phyloP scores from a whole-genome alignment of 1,140 invertebrate species.

The Tetragnatha versicolor region DNA sequence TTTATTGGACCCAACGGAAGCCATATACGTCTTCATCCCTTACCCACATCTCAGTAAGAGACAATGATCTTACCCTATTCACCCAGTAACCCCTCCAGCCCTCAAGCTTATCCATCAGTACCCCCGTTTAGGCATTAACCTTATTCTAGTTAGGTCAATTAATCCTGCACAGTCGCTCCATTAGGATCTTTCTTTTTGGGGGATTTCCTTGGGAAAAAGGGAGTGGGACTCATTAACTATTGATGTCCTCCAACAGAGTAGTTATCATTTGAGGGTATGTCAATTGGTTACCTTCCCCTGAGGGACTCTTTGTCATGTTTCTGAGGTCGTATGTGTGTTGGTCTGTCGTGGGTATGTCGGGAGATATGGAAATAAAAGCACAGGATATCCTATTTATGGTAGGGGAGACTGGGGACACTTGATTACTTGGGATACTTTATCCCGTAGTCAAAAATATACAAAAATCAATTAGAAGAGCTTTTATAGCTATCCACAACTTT shows the following conservation, averaged over 20 bases:
- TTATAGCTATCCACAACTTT: no score
- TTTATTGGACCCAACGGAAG: no score
- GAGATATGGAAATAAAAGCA: no score
- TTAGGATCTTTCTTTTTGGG: neutral
- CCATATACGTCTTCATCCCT: neutral
- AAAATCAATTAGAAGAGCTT: no score
- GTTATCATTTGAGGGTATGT: constrained; percentile 20
- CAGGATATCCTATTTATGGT: no score
- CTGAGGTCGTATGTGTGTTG: no score
- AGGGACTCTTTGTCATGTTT: no score
- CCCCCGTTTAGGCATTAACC: constrained; percentile 20
- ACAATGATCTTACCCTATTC: neutral
- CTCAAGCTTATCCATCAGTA: constrained; percentile 27
- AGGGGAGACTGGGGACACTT: no score
- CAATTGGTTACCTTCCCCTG: no score
- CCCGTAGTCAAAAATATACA: no score
- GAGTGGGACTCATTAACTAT: constrained; percentile 32
- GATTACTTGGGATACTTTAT: no score
- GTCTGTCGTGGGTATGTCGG: no score
- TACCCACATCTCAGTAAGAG: neutral
- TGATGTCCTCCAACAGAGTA: constrained; percentile 15
- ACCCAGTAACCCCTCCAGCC: constrained; percentile 27
- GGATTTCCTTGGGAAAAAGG: neutral
- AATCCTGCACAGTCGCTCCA: constrained; percentile 19
- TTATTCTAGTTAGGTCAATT: constrained; percentile 46